Conservation (phyloP, 1,140 invertebrate genomes). For the Psix sp. region DNA sequence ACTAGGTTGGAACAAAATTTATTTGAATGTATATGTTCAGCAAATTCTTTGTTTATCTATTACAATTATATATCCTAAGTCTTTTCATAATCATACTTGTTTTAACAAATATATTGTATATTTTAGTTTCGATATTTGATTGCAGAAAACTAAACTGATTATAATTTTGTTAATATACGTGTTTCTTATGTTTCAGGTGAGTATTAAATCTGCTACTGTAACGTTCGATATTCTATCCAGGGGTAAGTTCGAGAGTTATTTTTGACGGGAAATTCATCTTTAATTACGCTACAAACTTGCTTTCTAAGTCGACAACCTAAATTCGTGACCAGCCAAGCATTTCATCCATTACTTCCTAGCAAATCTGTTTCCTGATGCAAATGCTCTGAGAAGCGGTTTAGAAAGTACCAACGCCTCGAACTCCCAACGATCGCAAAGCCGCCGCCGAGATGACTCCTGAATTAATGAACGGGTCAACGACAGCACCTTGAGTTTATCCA, state of each 20-base stretch:
- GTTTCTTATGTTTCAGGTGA: too few species aligned
- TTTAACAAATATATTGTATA: too few species aligned
- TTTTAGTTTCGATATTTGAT: too few species aligned
- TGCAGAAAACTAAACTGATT: too few species aligned
- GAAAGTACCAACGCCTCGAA: constrained; percentile 58
- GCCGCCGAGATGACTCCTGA: constrained; percentile 63
- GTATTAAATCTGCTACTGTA: too few species aligned
- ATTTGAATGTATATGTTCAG: constrained; percentile 33
- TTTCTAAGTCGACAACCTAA: constrained; percentile 36
- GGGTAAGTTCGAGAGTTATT: too few species aligned
- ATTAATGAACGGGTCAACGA: constrained; percentile 67
- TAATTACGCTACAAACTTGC: constrained; percentile 42
- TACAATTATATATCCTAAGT: too few species aligned
- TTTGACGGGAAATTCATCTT: constrained; percentile 20
- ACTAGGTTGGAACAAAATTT: constrained; percentile 20
- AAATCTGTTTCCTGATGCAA: constrained; percentile 75
- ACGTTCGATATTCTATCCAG: too few species aligned
- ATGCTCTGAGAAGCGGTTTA: constrained; percentile 61
- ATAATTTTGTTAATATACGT: too few species aligned
- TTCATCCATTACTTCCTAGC: constrained; percentile 72
- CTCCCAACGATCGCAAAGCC: constrained; percentile 62
- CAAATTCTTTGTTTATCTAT: too few species aligned
- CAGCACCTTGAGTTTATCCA: constrained; percentile 57
- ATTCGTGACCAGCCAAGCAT: constrained; percentile 66
- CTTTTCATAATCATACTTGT: too few species aligned